These are phyloP conservation scores for Theretra japonica DNA, from an alignment of 2,888 invertebrate genomes.

Conservation along the genomic window DNA sequence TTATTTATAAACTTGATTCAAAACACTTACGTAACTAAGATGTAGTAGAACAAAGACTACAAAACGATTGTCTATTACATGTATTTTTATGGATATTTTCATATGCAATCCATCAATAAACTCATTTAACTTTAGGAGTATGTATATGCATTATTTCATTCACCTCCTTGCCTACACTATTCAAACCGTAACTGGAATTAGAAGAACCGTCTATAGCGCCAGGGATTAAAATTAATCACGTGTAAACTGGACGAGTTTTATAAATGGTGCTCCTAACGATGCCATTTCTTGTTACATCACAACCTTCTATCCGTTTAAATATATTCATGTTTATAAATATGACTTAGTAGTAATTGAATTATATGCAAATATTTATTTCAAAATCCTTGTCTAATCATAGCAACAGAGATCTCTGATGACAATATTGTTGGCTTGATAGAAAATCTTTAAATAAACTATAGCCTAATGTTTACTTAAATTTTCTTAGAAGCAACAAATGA, in stretches of 20 bases:
- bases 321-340: background rate
- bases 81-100: background rate
- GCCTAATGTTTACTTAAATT: too few relatives aligned
- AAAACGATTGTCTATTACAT: background rate
- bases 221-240: conserved; percentile 1
- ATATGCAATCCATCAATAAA: background rate
- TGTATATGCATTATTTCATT: background rate
- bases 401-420: background rate
- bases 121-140: background rate
- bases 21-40: background rate
- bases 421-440: too few relatives aligned
- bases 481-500: too few relatives aligned
- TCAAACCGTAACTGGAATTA: background rate
- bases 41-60: background rate
- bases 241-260: conserved; percentile 6
- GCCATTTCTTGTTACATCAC: conserved; percentile 3
- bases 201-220: background rate
- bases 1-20: conserved; percentile 18
- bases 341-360: background rate
- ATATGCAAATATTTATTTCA: background rate
- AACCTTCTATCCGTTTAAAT: background rate
- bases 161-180: background rate
- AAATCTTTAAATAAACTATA: too few relatives aligned
- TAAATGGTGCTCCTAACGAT: conserved; percentile 6
- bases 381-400: background rate